Percentiles rank a stretch among this genome's conserved stretches.
Evolutionary conservation across 2,888 invertebrate genomes (phyloP).

Genomic region (Lomographa bimaculata): DNA sequence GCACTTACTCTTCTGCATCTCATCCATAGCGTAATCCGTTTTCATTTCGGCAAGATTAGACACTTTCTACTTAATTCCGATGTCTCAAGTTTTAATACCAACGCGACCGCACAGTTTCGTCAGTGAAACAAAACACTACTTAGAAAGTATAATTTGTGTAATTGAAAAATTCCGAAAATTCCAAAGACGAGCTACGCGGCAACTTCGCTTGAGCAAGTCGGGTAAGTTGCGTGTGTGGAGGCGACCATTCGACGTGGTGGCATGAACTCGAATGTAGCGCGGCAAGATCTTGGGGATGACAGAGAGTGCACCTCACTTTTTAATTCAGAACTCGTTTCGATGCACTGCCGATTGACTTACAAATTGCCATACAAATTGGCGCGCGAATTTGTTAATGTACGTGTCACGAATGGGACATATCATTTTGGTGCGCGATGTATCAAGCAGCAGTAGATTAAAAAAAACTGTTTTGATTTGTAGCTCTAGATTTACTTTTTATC

Average conservation of each 20-base stretch:
- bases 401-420: conserved; percentile 1
- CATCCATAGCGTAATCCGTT: conserved; percentile 82
- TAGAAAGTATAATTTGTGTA: conserved; percentile 63
- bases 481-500: no score
- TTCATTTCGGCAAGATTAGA: conserved; percentile 65
- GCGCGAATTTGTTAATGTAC: conserved; percentile 27
- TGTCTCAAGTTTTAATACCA: conserved; percentile 46
- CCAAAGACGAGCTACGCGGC: conserved; percentile 30
- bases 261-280: conserved; percentile 63
- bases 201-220: conserved; percentile 3
- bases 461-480: no score
- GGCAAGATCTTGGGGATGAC: conserved; percentile 54
- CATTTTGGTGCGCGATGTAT: no score
- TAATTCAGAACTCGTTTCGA: conserved; percentile 53
- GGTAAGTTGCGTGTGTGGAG: conserved; percentile 34
- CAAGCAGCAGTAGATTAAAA: no score
- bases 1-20: conserved; percentile 79
- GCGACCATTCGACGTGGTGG: conserved; percentile 64
- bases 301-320: conserved; percentile 62
- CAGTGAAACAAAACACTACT: conserved; percentile 46
- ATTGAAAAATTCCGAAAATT: conserved; percentile 56
- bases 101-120: conserved; percentile 63
- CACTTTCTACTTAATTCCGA: conserved; percentile 62
- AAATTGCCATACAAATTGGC: conserved; percentile 35
- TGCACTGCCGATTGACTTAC: conserved; percentile 30